These are phyloP conservation scores for Mythimna lalbum DNA, from an alignment of 2,888 invertebrate genomes.

Conservation along the genomic window DNA sequence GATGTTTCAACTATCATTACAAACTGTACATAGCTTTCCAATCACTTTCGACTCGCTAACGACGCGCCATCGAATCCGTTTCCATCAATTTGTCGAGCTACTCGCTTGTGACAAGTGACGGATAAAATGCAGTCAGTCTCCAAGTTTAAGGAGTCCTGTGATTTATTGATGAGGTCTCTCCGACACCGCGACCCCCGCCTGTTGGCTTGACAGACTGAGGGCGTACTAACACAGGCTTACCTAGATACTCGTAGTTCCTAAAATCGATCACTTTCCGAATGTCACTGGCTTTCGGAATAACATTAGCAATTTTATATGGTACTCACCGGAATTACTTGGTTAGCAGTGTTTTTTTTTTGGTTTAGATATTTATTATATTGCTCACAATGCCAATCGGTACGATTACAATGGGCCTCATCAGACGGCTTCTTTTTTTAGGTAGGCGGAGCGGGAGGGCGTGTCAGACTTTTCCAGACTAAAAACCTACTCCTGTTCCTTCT, in stretches of 20 bases:
- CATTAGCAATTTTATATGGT: slow-evolving; percentile 52
- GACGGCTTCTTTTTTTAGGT: no score
- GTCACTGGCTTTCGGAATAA: slow-evolving; percentile 36
- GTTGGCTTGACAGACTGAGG: slow-evolving; percentile 48
- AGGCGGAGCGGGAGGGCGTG: no score
- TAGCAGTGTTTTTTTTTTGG: background rate
- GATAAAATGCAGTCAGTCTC: slow-evolving; percentile 78
- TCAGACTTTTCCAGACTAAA: no score
- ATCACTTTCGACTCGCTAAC: slow-evolving; percentile 57
- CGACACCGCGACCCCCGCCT: slow-evolving; percentile 34
- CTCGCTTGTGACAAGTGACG: slow-evolving; percentile 76
- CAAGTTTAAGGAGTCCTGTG: slow-evolving; percentile 72
- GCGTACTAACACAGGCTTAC: slow-evolving; percentile 43
- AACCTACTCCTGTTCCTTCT: no score
- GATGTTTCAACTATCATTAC: slow-evolving; percentile 15
- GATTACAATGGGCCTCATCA: no score
- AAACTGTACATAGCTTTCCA: slow-evolving; percentile 34
- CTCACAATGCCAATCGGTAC: no score
- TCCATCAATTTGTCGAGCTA: slow-evolving; percentile 77
- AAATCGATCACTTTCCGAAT: slow-evolving; percentile 49
- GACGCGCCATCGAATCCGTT: slow-evolving; percentile 68
- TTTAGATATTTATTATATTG: no score
- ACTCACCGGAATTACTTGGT: slow-evolving; percentile 36
- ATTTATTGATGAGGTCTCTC: slow-evolving; percentile 76
- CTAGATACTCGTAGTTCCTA: slow-evolving; percentile 52